These are phyloP conservation scores for Drosophila murphyi DNA, from an alignment of 1,140 invertebrate genomes.

Conservation along the genomic window DNA sequence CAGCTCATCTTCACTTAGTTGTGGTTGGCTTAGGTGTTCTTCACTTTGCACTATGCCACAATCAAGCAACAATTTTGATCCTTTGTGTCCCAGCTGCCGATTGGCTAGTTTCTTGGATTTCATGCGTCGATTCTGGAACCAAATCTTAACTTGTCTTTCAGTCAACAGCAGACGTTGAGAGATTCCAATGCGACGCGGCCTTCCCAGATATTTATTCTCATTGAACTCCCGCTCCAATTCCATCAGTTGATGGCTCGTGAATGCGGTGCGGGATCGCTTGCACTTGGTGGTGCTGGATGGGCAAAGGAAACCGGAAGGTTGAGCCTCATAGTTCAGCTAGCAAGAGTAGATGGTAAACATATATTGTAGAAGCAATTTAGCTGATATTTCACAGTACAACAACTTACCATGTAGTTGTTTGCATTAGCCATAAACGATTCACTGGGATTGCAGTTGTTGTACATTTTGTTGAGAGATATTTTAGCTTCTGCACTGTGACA, in stretches of 20 bases:
- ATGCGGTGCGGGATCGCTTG: conserved; percentile 89
- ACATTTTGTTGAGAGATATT: conserved; percentile 44
- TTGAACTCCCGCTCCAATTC: conserved; percentile 85
- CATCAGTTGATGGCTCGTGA: conserved; percentile 91
- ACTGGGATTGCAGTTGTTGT: conserved; percentile 27
- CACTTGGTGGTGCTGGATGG: conserved; percentile 31
- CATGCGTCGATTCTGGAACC: conserved; percentile 87
- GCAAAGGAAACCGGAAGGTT: background rate
- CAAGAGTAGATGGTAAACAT: background rate
- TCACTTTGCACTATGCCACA: background rate
- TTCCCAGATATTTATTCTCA: conserved; percentile 90
- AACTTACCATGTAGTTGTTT: conserved; percentile 10
- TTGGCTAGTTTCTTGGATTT: conserved; percentile 65
- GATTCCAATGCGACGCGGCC: conserved; percentile 92
- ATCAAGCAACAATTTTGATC: background rate
- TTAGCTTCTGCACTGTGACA: conserved; percentile 44
- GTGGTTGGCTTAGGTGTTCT: background rate
- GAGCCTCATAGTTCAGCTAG: conserved; percentile 10
- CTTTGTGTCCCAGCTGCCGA: conserved; percentile 10
- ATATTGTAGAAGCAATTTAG: background rate
- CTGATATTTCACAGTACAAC: no score
- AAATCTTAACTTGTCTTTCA: conserved; percentile 96
- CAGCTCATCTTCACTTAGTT: conserved; percentile 38
- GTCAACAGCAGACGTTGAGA: conserved; percentile 89
- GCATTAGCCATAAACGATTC: conserved; percentile 8